Conservation (phyloP, 1,140 invertebrate species). For the Drosophila prosaltans region DNA sequence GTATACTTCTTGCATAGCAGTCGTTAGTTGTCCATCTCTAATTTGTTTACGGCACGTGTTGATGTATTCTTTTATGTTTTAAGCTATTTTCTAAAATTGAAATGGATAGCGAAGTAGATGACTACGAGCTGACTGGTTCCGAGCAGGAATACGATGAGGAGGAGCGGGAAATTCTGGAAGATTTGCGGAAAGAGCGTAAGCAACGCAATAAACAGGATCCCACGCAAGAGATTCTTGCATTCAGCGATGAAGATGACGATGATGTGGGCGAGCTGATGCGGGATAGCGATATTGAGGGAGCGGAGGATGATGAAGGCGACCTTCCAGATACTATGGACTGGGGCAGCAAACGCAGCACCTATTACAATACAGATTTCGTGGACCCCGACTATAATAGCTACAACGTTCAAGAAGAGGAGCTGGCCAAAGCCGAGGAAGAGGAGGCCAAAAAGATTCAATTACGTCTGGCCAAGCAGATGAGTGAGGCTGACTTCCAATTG, state of each 20-base stretch:
- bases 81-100: background rate
- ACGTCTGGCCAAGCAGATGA: slow-evolving; percentile 89
- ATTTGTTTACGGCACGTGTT: slow-evolving; percentile 72
- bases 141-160: slow-evolving; percentile 88
- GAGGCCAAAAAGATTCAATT: slow-evolving; percentile 93
- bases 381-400: slow-evolving; percentile 92
- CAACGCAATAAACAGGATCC: slow-evolving; percentile 85
- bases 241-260: slow-evolving; percentile 84
- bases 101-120: slow-evolving; percentile 79
- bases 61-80: background rate
- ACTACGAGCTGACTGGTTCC: slow-evolving; percentile 88
- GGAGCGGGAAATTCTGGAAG: slow-evolving; percentile 86
- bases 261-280: slow-evolving; percentile 84
- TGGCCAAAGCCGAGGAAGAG: slow-evolving; percentile 92
- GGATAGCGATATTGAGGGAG: slow-evolving; percentile 89
- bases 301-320: slow-evolving; percentile 87
- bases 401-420: slow-evolving; percentile 88
- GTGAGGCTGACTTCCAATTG: slow-evolving; percentile 91
- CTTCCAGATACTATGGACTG: slow-evolving; percentile 92
- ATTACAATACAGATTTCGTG: slow-evolving; percentile 94
- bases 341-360: slow-evolving; percentile 91
- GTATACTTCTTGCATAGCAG: background rate
- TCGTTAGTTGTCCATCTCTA: background rate
- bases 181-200: slow-evolving; percentile 84
- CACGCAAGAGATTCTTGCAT: slow-evolving; percentile 87